phyloP scores from a whole-genome alignment of 2,888 invertebrate species.

The Sialis fuliginosa region DNA sequence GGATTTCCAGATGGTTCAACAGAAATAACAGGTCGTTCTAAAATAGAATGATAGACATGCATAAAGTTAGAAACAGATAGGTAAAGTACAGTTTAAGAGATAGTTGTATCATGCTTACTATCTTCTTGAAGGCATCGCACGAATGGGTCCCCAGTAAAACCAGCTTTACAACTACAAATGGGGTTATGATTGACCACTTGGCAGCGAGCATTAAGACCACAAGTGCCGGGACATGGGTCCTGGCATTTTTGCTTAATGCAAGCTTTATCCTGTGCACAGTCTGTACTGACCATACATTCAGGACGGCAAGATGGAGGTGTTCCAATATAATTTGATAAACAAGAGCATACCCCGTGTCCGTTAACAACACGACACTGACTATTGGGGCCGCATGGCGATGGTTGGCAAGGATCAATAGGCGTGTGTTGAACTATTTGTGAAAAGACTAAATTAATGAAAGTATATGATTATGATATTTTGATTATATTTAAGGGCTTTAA shows the following conservation, averaged over 20 bases:
- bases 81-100: background rate
- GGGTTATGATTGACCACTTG: slow-evolving; percentile 75
- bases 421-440: slow-evolving; percentile 14
- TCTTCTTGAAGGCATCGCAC: slow-evolving; percentile 44
- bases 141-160: slow-evolving; percentile 68
- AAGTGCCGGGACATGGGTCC: slow-evolving; percentile 67
- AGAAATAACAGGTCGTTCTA: slow-evolving; percentile 22
- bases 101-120: slow-evolving; percentile 30
- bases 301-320: slow-evolving; percentile 64
- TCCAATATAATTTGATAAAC: slow-evolving; percentile 55
- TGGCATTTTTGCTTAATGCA: slow-evolving; percentile 66
- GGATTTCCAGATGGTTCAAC: slow-evolving; percentile 27
- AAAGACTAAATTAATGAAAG: too few species aligned
- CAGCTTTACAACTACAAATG: slow-evolving; percentile 64
- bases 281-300: slow-evolving; percentile 69
- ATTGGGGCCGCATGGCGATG: slow-evolving; percentile 73
- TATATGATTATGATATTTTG: too few species aligned
- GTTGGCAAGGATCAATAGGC: slow-evolving; percentile 45
- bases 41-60: slow-evolving; percentile 11
- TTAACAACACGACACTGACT: slow-evolving; percentile 60
- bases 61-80: slow-evolving; percentile 5
- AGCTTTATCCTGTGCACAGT: slow-evolving; percentile 63
- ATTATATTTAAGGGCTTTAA: too few species aligned
- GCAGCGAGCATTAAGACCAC: slow-evolving; percentile 66
- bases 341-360: slow-evolving; percentile 66